These are phyloP conservation scores for Hippocampus abdominalis DNA, from an alignment of 2,113 vertebrate species.

Conservation along the genomic window DNA sequence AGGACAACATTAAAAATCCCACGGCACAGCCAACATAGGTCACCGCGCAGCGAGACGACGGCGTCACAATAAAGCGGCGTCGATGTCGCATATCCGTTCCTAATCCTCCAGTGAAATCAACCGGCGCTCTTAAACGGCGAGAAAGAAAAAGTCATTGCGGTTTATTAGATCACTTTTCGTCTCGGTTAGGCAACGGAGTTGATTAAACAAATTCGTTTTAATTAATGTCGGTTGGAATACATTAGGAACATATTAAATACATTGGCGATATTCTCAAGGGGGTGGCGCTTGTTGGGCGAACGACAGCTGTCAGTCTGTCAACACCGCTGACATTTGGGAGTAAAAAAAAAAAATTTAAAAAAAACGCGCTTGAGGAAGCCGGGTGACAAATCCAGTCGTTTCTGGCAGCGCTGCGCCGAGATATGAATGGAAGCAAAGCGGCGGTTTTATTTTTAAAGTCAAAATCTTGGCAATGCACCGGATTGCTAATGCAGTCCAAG, in stretches of 20 bases:
- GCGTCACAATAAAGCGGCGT: background rate
- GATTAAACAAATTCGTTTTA: slow-evolving; percentile 68
- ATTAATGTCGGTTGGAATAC: slow-evolving; percentile 70
- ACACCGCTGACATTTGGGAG: slow-evolving; percentile 59
- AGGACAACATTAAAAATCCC: slow-evolving; percentile 16
- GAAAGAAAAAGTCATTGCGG: slow-evolving; percentile 42
- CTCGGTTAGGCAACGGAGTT: slow-evolving; percentile 66
- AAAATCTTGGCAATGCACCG: slow-evolving; percentile 61
- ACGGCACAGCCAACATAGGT: slow-evolving; percentile 25
- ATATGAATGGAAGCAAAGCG: slow-evolving; percentile 55
- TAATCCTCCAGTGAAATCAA: slow-evolving; percentile 36
- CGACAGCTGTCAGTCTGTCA: slow-evolving; percentile 64
- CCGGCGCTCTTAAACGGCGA: slow-evolving; percentile 21
- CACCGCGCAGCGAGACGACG: slow-evolving; percentile 1
- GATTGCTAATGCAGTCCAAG: slow-evolving; percentile 62
- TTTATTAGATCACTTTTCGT: slow-evolving; percentile 58
- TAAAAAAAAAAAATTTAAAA: slow-evolving; percentile 70
- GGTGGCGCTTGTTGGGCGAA: slow-evolving; percentile 41
- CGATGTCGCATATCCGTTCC: background rate
- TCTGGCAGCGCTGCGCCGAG: slow-evolving; percentile 52
- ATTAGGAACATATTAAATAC: slow-evolving; percentile 67
- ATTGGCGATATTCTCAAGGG: slow-evolving; percentile 53
- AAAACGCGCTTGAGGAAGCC: slow-evolving; percentile 42
- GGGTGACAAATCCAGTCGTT: slow-evolving; percentile 62
- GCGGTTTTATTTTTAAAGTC: slow-evolving; percentile 54